Base-by-base conservation (phyloP, 1,140 invertebrate genomes). In the Cepaea nemoralis region DNA sequence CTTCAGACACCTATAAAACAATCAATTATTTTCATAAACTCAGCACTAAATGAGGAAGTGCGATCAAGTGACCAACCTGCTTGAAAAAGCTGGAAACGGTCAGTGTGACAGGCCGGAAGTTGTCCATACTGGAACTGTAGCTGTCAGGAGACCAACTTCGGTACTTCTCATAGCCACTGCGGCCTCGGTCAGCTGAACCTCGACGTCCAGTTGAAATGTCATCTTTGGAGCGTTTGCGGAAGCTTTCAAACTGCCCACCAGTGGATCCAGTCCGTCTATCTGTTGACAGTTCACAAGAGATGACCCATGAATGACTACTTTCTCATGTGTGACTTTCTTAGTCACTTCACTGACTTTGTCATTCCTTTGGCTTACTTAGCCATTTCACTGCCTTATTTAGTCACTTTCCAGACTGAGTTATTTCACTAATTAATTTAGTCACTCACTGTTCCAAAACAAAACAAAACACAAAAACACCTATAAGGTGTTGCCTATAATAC, bases 61-160 rank as follows among this genome's bases (percentile, higher is more conserved):
- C n/a, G n/a, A n/a, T n/a, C 3, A 74, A 19, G n/a, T 5, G 35
- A 82, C 75, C 74, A 69, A 93, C 93, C 92, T 93, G 93, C 86
- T 93, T 93, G 81, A 93, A 94, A 87, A 97, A 97, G 86, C 94
- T 96, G 2, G 96, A 95, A 37, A 99, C 94, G 22, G 96, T 98
- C 55, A 98, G 93, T 6, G 95, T 97, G 63, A 98, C 95, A 5
- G 97, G 96, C 74, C 96, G 94, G 91, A 99, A 98, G 82, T 93
- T 94, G 86, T 96, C 95, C 0, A 98, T 92, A 85, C 94, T 94
- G 69, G 94, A 93, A 0, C 86, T 85, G 77, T 89, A 86, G 39
- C 97, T 96, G 89, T 97, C 96, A 0, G 95, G 94, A 0, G 94
- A 95, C 94, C 95, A 96, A 80, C 95, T 95, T n/a, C 94, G 91